Evolutionary conservation across 2,888 invertebrate genomes (phyloP).

Genomic region (Limnephilus lunatus): DNA sequence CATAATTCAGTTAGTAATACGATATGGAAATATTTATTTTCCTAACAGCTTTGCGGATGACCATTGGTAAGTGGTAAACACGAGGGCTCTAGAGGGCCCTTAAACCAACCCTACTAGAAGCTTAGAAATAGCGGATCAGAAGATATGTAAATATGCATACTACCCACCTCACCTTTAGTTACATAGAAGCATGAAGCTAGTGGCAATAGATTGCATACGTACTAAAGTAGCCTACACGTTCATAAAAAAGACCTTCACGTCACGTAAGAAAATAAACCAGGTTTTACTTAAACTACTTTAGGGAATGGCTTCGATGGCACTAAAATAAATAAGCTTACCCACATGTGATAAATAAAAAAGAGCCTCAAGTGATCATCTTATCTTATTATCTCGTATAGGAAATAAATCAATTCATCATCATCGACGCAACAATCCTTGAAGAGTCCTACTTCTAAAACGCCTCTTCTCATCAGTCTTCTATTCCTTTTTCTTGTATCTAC

Average conservation of each 20-base stretch:
- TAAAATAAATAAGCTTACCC: background rate
- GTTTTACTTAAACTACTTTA: background rate
- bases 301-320: background rate
- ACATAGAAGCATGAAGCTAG: slow-evolving; percentile 37
- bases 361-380: too few relatives aligned
- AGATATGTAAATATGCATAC: slow-evolving; percentile 34
- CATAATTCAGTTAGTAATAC: slow-evolving; percentile 26
- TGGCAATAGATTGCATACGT: slow-evolving; percentile 44
- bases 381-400: background rate
- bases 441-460: too few relatives aligned
- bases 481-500: too few relatives aligned
- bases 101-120: slow-evolving; percentile 38
- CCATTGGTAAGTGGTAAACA: slow-evolving; percentile 71
- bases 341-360: background rate
- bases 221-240: slow-evolving; percentile 2
- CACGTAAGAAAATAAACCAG: background rate
- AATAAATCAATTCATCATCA: background rate
- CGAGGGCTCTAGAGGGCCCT: slow-evolving; percentile 31
- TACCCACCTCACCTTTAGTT: slow-evolving; percentile 23
- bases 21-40: slow-evolving; percentile 67
- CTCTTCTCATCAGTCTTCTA: too few relatives aligned
- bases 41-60: slow-evolving; percentile 72
- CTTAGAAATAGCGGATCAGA: slow-evolving; percentile 23
- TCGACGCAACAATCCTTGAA: too few relatives aligned
- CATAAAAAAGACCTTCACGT: background rate